A percentile compares a stretch with the other conserved stretches of the same genome.
Evolutionary conservation across 2,797 vertebrate species (phyloP).

Genomic region (Pseudochirops corinnae): DNA sequence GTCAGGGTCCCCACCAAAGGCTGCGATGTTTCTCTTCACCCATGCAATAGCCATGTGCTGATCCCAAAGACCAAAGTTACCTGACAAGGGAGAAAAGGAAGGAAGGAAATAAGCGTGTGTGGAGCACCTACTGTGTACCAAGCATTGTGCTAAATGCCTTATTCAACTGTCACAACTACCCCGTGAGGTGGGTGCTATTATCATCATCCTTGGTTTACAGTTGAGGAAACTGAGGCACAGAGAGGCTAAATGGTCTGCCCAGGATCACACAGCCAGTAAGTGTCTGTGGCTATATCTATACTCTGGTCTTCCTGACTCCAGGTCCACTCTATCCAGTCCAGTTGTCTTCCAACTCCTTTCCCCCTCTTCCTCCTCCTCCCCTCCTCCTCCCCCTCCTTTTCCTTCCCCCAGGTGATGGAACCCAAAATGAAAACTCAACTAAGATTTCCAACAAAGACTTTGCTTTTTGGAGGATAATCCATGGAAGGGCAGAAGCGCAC

Average conservation of each 20-base stretch:
- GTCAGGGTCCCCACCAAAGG: slow-evolving; percentile 93
- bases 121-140: neutral
- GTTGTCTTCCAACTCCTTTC: neutral
- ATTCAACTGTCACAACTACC: neutral
- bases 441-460: too few species aligned
- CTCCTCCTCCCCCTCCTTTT: too few species aligned
- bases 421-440: too few species aligned
- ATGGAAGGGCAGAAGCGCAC: too few species aligned
- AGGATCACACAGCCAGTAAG: neutral
- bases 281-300: neutral
- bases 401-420: too few species aligned
- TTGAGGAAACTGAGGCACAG: neutral
- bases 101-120: neutral
- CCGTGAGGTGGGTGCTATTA: neutral
- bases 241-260: too few species aligned
- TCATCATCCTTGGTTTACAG: neutral
- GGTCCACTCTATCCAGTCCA: neutral
- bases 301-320: neutral
- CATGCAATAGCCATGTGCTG: slow-evolving; percentile 96
- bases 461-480: too few species aligned
- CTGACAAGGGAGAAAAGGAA: slow-evolving; percentile 76
- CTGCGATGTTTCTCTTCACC: slow-evolving; percentile 95
- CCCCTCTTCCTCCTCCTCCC: neutral
- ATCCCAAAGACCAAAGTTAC: slow-evolving; percentile 96
- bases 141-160: neutral